A percentile compares a stretch with the other conserved stretches of the same genome.
Evolutionary conservation across 2,113 vertebrate species (phyloP).

Genomic region (Aspiorhynchus laticeps): DNA sequence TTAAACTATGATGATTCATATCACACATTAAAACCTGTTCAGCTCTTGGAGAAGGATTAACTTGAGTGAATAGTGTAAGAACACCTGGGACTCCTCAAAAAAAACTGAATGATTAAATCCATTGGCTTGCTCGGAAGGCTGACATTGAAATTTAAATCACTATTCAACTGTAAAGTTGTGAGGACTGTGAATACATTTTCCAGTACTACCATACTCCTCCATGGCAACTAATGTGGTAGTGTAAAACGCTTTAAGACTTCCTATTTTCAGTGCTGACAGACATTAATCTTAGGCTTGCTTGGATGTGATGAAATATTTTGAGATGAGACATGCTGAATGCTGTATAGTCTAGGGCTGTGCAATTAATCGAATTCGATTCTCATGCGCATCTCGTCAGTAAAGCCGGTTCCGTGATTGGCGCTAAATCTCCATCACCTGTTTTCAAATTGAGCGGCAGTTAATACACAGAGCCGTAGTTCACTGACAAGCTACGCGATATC

Average conservation of each 20-base stretch:
- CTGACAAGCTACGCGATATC: too few species aligned
- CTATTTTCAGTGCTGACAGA: background rate
- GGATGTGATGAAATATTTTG: background rate
- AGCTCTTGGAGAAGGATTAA: constrained; percentile 18
- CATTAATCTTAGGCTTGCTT: constrained; percentile 2
- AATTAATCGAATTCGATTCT: too few species aligned
- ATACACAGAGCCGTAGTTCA: too few species aligned
- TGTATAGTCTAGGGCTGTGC: background rate
- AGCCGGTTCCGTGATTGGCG: too few species aligned
- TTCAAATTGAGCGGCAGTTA: too few species aligned
- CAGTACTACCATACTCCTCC: constrained; percentile 12
- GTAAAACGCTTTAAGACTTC: constrained; percentile 11
- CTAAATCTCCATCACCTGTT: too few species aligned
- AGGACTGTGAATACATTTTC: constrained; percentile 25
- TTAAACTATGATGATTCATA: constrained; percentile 30
- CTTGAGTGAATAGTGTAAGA: constrained; percentile 16
- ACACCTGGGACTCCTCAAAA: constrained; percentile 40
- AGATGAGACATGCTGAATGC: background rate
- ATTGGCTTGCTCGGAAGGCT: constrained; percentile 7
- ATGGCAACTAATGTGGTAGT: constrained; percentile 34
- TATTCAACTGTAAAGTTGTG: constrained; percentile 31
- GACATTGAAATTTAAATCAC: constrained; percentile 43
- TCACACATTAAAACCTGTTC: constrained; percentile 5
- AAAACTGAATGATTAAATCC: constrained; percentile 17
- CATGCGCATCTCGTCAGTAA: too few species aligned